Evolutionary conservation across 2,888 invertebrate genomes (phyloP).

Genomic region (Acronicta psi): DNA sequence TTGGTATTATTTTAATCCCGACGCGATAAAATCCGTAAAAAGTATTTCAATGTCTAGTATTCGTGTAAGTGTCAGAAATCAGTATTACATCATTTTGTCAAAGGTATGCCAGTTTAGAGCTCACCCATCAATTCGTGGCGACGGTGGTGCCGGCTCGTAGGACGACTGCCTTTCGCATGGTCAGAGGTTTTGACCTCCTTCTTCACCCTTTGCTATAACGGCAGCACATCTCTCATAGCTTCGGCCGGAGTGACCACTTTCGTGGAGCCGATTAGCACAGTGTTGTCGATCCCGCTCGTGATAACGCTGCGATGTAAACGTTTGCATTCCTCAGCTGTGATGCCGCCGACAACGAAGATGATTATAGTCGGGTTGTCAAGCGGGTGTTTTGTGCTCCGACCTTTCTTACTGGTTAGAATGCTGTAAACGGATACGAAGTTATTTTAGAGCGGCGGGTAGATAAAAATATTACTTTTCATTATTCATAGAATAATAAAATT

Average conservation of each 20-base stretch:
- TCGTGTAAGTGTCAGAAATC: neutral
- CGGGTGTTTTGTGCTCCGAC: slow-evolving; percentile 84
- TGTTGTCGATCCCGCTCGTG: slow-evolving; percentile 83
- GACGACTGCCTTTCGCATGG: neutral
- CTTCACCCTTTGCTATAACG: slow-evolving; percentile 41
- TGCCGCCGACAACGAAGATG: slow-evolving; percentile 91
- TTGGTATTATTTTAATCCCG: too few species aligned
- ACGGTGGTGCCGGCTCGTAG: neutral
- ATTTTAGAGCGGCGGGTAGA: too few species aligned
- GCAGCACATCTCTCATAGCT: slow-evolving; percentile 75
- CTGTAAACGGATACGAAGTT: slow-evolving; percentile 73
- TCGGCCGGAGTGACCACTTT: slow-evolving; percentile 78
- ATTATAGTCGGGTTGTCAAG: slow-evolving; percentile 90
- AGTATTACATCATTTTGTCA: neutral
- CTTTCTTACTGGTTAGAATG: slow-evolving; percentile 87
- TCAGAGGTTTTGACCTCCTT: neutral
- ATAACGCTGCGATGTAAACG: slow-evolving; percentile 83
- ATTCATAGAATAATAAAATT: too few species aligned
- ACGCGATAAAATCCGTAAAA: too few species aligned
- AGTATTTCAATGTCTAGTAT: too few species aligned
- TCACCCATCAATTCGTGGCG: neutral
- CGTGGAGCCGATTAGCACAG: slow-evolving; percentile 79
- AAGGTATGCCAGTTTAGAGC: neutral
- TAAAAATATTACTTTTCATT: too few species aligned
- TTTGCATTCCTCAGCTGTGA: slow-evolving; percentile 90